phyloP scores from a whole-genome alignment of 2,888 invertebrate genomes.

The Meganola albula region DNA sequence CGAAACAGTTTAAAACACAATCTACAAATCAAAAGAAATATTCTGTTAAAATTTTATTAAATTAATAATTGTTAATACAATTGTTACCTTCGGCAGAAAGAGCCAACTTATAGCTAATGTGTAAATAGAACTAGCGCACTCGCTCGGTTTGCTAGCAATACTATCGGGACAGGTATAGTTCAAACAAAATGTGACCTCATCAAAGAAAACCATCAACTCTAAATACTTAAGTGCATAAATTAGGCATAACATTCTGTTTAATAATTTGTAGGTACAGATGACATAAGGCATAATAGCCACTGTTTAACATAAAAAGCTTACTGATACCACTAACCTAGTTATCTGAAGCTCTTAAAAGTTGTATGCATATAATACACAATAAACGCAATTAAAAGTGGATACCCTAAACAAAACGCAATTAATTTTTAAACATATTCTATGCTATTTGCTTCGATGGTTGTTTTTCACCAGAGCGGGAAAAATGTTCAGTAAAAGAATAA shows the following conservation, averaged over 20 bases:
- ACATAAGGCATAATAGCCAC: too few relatives aligned
- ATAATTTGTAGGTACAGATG: too few relatives aligned
- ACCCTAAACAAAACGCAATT: too few relatives aligned
- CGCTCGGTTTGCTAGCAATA: slow-evolving; percentile 42
- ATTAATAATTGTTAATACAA: slow-evolving; percentile 61
- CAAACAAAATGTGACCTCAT: slow-evolving; percentile 17
- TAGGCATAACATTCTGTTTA: too few relatives aligned
- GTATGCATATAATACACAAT: slow-evolving; percentile 9
- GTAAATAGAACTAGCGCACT: slow-evolving; percentile 41
- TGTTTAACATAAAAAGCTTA: too few relatives aligned
- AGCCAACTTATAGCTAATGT: slow-evolving; percentile 54
- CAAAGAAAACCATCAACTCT: slow-evolving; percentile 20
- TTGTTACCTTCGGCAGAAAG: slow-evolving; percentile 48
- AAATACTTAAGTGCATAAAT: slow-evolving; percentile 17
- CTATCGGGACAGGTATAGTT: slow-evolving; percentile 30
- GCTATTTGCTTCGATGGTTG: too few relatives aligned
- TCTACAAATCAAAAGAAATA: slow-evolving; percentile 10
- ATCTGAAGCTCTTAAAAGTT: slow-evolving; percentile 12
- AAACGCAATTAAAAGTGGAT: slow-evolving; percentile 2
- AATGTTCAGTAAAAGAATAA: too few relatives aligned
- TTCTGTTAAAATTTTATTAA: slow-evolving; percentile 41
- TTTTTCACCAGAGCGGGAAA: too few relatives aligned
- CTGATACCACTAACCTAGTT: not conserved
- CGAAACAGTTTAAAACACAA: not conserved
- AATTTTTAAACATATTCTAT: too few relatives aligned